These are phyloP conservation scores for Zingel zingel DNA, from an alignment of 2,113 vertebrate genomes.

Conservation along the genomic window DNA sequence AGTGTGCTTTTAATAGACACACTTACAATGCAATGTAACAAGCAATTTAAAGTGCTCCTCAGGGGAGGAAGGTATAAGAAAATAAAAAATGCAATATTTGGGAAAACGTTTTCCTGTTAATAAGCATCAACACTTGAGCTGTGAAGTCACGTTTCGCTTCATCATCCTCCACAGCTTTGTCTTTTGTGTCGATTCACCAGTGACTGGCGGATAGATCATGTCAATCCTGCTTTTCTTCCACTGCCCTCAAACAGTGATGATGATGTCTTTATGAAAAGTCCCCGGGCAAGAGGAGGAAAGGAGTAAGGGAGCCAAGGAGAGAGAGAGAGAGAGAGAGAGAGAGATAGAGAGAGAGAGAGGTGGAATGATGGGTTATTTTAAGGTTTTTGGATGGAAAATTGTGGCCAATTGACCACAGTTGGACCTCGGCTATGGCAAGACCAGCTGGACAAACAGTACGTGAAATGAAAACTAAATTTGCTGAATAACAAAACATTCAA, in stretches of 20 bases:
- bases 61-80: neutral
- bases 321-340: constrained; percentile 4
- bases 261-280: constrained; percentile 73
- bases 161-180: constrained; percentile 13
- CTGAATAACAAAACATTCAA: neutral
- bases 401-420: constrained; percentile 40
- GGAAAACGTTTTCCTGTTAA: neutral
- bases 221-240: constrained; percentile 47
- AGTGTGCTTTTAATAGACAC: neutral
- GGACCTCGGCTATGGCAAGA: constrained; percentile 20
- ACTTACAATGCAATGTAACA: neutral
- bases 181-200: constrained; percentile 41
- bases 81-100: neutral
- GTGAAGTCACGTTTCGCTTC: neutral
- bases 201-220: constrained; percentile 58
- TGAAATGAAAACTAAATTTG: constrained; percentile 6
- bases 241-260: constrained; percentile 52
- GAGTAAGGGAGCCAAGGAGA: constrained; percentile 22
- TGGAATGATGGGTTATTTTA: constrained; percentile 52
- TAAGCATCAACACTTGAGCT: neutral
- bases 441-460: constrained; percentile 25
- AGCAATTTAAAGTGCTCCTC: neutral
- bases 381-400: constrained; percentile 56
- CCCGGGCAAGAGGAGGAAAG: constrained; percentile 26
- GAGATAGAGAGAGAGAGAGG: constrained; percentile 5